Conservation (phyloP, 2,113 vertebrate species). For the Irena cyanogastra region DNA sequence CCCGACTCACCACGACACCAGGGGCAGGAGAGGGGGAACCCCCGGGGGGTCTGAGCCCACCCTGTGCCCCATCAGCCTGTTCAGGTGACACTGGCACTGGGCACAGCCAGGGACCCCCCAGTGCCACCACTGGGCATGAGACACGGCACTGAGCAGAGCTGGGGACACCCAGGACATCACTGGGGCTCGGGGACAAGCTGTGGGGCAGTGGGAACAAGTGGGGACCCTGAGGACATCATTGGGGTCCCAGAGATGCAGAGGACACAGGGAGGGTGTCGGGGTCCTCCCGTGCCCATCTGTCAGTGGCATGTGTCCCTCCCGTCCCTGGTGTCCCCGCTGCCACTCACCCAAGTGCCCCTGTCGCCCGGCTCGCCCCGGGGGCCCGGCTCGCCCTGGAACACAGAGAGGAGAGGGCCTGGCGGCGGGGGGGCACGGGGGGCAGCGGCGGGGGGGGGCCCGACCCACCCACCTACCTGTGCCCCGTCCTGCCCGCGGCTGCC, state of each 20-base stretch:
- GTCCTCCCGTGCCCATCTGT: rapidly evolving
- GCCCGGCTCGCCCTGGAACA: conserved; percentile 82
- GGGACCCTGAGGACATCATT: rapidly evolving
- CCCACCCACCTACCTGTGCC: conserved; percentile 74
- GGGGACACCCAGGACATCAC: not conserved
- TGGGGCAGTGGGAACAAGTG: not conserved
- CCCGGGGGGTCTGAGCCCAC: not conserved
- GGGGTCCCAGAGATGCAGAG: not conserved
- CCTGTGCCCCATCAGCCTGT: not conserved
- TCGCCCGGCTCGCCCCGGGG: conserved; percentile 88
- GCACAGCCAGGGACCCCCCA: not conserved
- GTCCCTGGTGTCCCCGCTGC: not conserved
- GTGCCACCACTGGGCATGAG: rapidly evolving
- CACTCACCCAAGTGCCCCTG: conserved; percentile 90
- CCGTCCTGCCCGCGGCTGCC: conserved; percentile 85
- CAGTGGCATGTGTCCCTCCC: too few species aligned
- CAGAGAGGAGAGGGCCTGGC: not conserved
- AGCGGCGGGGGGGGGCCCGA: rapidly evolving
- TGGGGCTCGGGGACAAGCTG: not conserved
- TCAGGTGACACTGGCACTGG: not conserved
- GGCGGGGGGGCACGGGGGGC: not conserved
- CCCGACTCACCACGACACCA: rapidly evolving
- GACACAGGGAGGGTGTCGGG: rapidly evolving
- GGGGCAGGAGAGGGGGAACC: not conserved
- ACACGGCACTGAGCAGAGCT: not conserved